Percentiles rank a stretch among this genome's conserved stretches.
These are phyloP conservation scores for Agonum fuliginosum DNA, from an alignment of 2,888 invertebrate species.

Conservation along the genomic window DNA sequence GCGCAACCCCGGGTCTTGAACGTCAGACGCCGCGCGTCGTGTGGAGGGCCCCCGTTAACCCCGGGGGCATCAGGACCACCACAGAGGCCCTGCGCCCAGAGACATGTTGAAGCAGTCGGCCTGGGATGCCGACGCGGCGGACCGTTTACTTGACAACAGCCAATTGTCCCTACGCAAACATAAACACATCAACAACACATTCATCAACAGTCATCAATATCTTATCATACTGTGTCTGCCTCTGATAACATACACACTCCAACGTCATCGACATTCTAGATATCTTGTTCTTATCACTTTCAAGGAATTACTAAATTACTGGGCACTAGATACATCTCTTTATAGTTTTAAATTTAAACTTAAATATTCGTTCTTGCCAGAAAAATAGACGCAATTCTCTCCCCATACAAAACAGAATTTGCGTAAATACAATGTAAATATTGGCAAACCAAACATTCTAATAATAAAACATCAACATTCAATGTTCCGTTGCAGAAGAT, in stretches of 20 bases:
- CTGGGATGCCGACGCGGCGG: slow-evolving; percentile 82
- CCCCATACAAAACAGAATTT: slow-evolving; percentile 24
- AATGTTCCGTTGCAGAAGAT: neutral
- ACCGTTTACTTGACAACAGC: slow-evolving; percentile 76
- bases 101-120: slow-evolving; percentile 87
- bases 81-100: slow-evolving; percentile 99
- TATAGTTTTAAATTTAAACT: slow-evolving; percentile 10
- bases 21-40: slow-evolving; percentile 68
- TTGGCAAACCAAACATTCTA: slow-evolving; percentile 23
- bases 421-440: slow-evolving; percentile 44
- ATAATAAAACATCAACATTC: slow-evolving; percentile 44
- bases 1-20: slow-evolving; percentile 70
- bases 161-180: slow-evolving; percentile 66
- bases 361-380: slow-evolving; percentile 29
- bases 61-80: slow-evolving; percentile 99
- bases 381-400: slow-evolving; percentile 39
- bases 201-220: neutral
- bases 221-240: neutral
- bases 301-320: neutral
- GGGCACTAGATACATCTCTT: neutral
- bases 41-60: slow-evolving; percentile 77
- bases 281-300: neutral
- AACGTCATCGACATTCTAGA: neutral
- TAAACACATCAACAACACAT: slow-evolving; percentile 55
- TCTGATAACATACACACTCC: slow-evolving; percentile 5